Evolutionary conservation across 2,888 invertebrate species (phyloP).

Genomic region (Callinectes sapidus): DNA sequence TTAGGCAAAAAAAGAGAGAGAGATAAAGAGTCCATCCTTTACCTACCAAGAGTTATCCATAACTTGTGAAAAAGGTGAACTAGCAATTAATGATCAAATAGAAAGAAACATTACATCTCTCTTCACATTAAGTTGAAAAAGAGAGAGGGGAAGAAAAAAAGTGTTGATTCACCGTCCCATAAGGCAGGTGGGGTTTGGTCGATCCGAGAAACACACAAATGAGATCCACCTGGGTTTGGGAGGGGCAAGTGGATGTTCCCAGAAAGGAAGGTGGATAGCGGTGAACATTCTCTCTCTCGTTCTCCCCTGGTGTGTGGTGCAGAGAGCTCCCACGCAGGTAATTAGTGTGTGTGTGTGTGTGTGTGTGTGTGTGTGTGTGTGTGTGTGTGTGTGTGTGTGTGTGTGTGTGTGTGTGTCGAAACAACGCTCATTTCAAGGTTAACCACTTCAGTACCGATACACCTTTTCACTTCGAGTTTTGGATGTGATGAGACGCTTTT

Average conservation of each 20-base stretch:
- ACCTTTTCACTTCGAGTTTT: no score
- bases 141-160: no score
- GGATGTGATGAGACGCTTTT: no score
- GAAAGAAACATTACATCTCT: neutral
- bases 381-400: constrained; percentile 6
- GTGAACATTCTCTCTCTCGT: neutral
- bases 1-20: no score
- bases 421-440: neutral
- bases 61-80: neutral
- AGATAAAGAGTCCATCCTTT: no score
- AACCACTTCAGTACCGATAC: no score
- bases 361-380: neutral
- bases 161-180: neutral
- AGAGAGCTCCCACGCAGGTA: neutral
- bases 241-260: neutral
- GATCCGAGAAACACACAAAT: neutral
- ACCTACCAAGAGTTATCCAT: neutral
- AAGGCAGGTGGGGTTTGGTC: neutral
- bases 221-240: neutral
- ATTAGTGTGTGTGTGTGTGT: neutral
- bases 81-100: neutral
- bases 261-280: constrained; percentile 5
- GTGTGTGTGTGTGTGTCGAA: neutral
- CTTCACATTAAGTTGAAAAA: neutral
- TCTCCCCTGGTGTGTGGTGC: neutral